Percentiles rank a stretch among this genome's conserved stretches.
phyloP scores from a whole-genome alignment of 2,113 vertebrate genomes.

The Ceuthmochares aereus region DNA sequence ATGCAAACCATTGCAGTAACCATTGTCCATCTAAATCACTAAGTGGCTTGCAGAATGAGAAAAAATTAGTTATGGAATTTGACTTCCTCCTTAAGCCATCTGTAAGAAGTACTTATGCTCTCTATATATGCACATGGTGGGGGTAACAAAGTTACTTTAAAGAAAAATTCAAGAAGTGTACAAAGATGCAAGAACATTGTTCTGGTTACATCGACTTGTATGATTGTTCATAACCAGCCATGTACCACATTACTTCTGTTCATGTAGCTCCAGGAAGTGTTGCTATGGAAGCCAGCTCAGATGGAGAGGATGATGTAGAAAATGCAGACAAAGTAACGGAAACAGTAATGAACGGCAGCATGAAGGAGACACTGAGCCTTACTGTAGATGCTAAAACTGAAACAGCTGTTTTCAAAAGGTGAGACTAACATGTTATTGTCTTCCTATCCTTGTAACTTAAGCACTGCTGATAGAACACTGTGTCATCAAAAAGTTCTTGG shows the following conservation, averaged over 20 bases:
- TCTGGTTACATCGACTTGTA: not conserved
- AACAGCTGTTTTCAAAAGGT: slow-evolving; percentile 99
- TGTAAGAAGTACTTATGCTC: not conserved
- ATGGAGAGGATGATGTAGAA: slow-evolving; percentile 85
- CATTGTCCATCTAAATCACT: not conserved
- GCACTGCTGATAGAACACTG: not conserved
- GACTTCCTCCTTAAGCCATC: not conserved
- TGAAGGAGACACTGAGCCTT: slow-evolving; percentile 99
- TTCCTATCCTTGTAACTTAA: not conserved
- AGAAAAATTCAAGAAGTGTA: not conserved
- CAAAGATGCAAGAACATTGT: not conserved
- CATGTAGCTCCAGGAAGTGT: slow-evolving; percentile 71
- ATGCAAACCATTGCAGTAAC: not conserved
- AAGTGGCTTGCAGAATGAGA: not conserved
- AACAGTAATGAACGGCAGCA: slow-evolving; percentile 97
- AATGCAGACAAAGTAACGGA: slow-evolving; percentile 95
- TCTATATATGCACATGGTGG: not conserved
- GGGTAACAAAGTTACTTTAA: not conserved
- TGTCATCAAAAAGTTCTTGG: not conserved
- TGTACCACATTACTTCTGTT: not conserved
- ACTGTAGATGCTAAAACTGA: slow-evolving; percentile 99
- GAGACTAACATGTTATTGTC: not conserved
- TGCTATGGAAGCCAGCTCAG: slow-evolving; percentile 82
- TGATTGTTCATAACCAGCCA: not conserved
- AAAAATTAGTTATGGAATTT: not conserved